Evolutionary conservation across 2,113 vertebrate genomes (phyloP).

Genomic region (Geothlypis trichas): DNA sequence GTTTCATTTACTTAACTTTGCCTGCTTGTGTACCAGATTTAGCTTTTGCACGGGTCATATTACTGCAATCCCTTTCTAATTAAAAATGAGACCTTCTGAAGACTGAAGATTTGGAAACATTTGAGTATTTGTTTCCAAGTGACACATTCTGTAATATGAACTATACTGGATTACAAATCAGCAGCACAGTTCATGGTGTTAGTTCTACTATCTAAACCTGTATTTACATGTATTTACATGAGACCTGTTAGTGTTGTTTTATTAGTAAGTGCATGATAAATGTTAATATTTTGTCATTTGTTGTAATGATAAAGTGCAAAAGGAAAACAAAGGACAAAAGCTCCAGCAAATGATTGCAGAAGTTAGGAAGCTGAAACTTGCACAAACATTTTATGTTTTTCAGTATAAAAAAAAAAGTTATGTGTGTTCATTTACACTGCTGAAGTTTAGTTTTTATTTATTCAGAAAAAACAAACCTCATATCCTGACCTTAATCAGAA

Average conservation of each 20-base stretch:
- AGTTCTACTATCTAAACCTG: not conserved
- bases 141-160: slow-evolving; percentile 24
- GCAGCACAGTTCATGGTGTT: not conserved
- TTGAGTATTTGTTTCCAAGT: slow-evolving; percentile 59
- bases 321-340: not conserved
- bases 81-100: slow-evolving; percentile 77
- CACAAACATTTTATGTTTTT: not conserved
- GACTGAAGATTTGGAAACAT: slow-evolving; percentile 65
- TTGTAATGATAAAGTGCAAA: not conserved
- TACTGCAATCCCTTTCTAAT: slow-evolving; percentile 77
- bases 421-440: not conserved
- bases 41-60: slow-evolving; percentile 70
- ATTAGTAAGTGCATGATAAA: not conserved
- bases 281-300: not conserved
- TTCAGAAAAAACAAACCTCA: not conserved
- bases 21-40: slow-evolving; percentile 63
- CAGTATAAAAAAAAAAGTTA: not conserved
- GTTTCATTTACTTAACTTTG: slow-evolving; percentile 56
- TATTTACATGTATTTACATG: not conserved
- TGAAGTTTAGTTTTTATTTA: not conserved
- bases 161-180: not conserved
- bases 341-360: not conserved
- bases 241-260: not conserved
- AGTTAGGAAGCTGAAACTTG: not conserved
- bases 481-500: not conserved